phyloP scores from a whole-genome alignment of 1,140 invertebrate species.

The Nephotettix cincticeps region DNA sequence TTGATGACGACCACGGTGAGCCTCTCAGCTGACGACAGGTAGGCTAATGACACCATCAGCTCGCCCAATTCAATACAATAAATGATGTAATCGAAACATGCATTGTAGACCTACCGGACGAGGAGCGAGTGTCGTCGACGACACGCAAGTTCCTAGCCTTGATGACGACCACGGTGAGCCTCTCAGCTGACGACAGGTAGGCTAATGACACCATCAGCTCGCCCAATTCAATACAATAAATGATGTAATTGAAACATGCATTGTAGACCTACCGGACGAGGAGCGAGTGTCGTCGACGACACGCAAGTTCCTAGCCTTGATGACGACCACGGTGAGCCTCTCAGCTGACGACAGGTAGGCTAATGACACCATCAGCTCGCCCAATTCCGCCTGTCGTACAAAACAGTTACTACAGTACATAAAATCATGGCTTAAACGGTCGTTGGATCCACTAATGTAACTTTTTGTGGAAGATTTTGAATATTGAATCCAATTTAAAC shows the following conservation, averaged over 20 bases:
- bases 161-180: constrained; percentile 77
- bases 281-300: constrained; percentile 55
- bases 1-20: constrained; percentile 81
- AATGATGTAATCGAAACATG: no score
- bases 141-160: constrained; percentile 73
- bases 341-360: constrained; percentile 78
- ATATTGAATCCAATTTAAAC: no score
- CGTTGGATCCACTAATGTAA: no score
- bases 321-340: constrained; percentile 75
- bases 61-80: constrained; percentile 58
- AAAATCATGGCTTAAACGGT: neutral
- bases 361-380: constrained; percentile 81
- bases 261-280: constrained; percentile 47
- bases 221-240: constrained; percentile 51
- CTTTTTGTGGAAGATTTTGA: no score
- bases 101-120: constrained; percentile 46
- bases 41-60: constrained; percentile 80
- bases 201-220: constrained; percentile 83
- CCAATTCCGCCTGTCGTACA: constrained; percentile 50
- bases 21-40: constrained; percentile 74
- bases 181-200: constrained; percentile 75
- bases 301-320: constrained; percentile 75
- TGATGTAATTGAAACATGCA: neutral
- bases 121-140: constrained; percentile 55
- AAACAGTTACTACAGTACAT: neutral